phyloP scores from a whole-genome alignment of 2,797 vertebrate genomes.

The Sus cebifrons region DNA sequence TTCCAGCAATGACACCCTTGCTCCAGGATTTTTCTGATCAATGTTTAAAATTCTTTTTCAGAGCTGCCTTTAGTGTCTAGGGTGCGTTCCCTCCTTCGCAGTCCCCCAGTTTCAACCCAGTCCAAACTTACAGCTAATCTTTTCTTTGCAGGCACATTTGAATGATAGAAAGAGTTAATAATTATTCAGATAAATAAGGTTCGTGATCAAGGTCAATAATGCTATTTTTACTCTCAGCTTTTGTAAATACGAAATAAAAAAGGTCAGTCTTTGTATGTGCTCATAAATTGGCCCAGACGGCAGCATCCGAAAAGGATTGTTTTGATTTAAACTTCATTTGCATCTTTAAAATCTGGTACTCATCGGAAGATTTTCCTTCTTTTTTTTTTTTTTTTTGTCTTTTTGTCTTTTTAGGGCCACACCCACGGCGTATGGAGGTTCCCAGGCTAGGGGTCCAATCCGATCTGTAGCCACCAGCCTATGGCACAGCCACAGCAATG shows the following conservation, averaged over 20 bases:
- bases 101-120: neutral
- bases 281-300: conserved; percentile 58
- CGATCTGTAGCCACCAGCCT: no score
- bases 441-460: no score
- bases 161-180: conserved; percentile 28
- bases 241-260: conserved; percentile 69
- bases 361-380: conserved; percentile 49
- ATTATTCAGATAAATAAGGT: conserved; percentile 10
- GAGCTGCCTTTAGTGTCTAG: neutral
- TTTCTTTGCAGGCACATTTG: conserved; percentile 27
- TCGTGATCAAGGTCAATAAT: neutral
- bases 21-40: conserved; percentile 47
- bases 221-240: conserved; percentile 35
- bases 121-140: neutral
- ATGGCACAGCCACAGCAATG: no score
- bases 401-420: no score
- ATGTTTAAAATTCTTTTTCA: conserved; percentile 38
- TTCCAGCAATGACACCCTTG: neutral
- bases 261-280: neutral
- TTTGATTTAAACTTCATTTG: conserved; percentile 69
- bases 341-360: conserved; percentile 58
- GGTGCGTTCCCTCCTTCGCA: conserved; percentile 33
- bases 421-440: no score
- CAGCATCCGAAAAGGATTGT: neutral
- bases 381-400: no score